Conservation (phyloP, 1,140 invertebrate species). For the Linepithema humile region DNA sequence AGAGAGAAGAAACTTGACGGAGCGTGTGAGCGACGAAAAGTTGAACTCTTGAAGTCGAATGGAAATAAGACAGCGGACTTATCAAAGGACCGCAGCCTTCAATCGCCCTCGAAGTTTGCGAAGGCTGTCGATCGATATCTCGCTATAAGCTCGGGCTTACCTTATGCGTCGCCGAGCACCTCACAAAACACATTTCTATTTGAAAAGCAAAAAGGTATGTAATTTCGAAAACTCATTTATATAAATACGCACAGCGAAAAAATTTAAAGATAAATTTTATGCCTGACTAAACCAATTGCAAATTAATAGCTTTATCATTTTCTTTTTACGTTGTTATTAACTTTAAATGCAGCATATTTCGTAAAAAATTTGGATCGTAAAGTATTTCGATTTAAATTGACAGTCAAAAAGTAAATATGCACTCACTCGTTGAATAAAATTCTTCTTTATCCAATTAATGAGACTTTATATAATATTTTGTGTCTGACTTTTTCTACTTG, state of each 20-base stretch:
- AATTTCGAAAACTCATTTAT: neutral
- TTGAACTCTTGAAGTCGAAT: constrained; percentile 31
- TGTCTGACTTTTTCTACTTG: too few species aligned
- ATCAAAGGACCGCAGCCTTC: constrained; percentile 48
- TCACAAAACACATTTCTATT: neutral
- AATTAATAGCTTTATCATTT: too few species aligned
- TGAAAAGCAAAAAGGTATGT: neutral
- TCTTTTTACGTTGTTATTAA: too few species aligned
- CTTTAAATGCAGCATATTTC: too few species aligned
- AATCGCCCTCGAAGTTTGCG: constrained; percentile 8
- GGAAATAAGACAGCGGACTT: constrained; percentile 47
- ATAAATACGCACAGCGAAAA: neutral
- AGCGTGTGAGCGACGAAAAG: constrained; percentile 28
- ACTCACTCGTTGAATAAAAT: too few species aligned
- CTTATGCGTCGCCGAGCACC: neutral
- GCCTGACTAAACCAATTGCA: too few species aligned
- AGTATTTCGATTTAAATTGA: too few species aligned
- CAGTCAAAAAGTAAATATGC: too few species aligned
- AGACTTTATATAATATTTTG: too few species aligned
- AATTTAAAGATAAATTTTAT: neutral
- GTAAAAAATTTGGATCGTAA: too few species aligned
- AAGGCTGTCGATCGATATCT: constrained; percentile 3
- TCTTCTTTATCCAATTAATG: too few species aligned
- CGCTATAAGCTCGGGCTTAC: neutral
- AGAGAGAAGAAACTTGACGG: constrained; percentile 8